phyloP scores from a whole-genome alignment of 2,797 vertebrate genomes.

The Lagothrix lagotricha region DNA sequence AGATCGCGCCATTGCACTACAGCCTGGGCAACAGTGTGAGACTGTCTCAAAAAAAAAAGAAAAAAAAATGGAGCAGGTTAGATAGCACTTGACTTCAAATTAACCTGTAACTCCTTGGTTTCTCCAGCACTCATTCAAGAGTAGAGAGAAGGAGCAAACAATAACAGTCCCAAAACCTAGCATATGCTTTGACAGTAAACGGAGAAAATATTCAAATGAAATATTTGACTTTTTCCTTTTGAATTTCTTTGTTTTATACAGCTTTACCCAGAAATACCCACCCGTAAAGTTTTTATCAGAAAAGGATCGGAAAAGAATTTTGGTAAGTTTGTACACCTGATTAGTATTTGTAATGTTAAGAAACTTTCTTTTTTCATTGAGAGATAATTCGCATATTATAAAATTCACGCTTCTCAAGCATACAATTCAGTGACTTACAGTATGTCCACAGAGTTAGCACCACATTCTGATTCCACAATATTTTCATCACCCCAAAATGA shows the following conservation, averaged over 20 bases:
- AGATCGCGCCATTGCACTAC: too few relatives aligned
- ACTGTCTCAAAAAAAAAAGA: too few relatives aligned
- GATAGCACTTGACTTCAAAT: neutral
- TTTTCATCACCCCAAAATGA: neutral
- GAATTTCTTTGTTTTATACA: constrained; percentile 79
- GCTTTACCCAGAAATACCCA: constrained; percentile 98
- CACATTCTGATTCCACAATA: neutral
- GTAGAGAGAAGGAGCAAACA: neutral
- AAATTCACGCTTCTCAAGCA: neutral
- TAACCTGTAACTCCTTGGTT: neutral
- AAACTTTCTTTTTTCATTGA: neutral
- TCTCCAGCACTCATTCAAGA: neutral
- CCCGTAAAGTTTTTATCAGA: constrained; percentile 99
- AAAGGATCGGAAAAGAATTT: constrained; percentile 98
- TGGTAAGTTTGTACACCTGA: constrained; percentile 89
- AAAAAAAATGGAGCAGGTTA: neutral
- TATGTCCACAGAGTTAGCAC: neutral
- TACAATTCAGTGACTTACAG: neutral
- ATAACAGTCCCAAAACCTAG: neutral
- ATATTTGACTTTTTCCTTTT: constrained; percentile 39
- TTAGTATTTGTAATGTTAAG: neutral
- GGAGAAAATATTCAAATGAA: neutral
- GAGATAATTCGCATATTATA: neutral
- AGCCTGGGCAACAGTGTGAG: too few relatives aligned
- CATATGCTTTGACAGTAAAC: neutral